phyloP scores from a whole-genome alignment of 2,888 invertebrate genomes.

The Podabrus alpinus region DNA sequence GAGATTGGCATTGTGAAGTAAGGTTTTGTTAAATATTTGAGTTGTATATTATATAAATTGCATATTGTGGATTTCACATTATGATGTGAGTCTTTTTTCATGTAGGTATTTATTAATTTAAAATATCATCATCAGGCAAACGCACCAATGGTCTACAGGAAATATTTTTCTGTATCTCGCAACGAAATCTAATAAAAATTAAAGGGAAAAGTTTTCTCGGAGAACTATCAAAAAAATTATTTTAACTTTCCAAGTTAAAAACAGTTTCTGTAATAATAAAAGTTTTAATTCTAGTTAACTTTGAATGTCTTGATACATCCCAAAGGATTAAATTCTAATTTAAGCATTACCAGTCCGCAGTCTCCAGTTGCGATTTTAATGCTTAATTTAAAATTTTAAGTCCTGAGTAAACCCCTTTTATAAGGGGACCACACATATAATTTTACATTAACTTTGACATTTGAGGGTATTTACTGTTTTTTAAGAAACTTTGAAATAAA shows the following conservation, averaged over 20 bases:
- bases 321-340: slow-evolving; percentile 4
- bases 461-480: not conserved
- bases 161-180: not conserved
- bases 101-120: not conserved
- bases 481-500: not conserved
- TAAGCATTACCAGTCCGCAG: not conserved
- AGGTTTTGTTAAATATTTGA: not conserved
- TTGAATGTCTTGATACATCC: slow-evolving; percentile 1
- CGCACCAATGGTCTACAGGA: not conserved
- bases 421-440: not conserved
- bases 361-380: slow-evolving; percentile 7
- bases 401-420: not conserved
- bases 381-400: slow-evolving; percentile 16
- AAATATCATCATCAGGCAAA: not conserved
- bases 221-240: not conserved
- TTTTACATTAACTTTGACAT: not conserved
- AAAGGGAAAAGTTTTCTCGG: not conserved
- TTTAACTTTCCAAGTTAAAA: not conserved
- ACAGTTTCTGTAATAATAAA: not conserved
- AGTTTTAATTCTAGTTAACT: slow-evolving; percentile 4
- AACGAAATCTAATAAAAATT: not conserved
- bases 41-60: not conserved
- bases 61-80: not conserved
- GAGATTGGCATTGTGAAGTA: no score
- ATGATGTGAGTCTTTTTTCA: not conserved